A percentile compares a stretch with the other conserved stretches of the same genome.
Evolutionary conservation across 2,888 invertebrate genomes (phyloP).

Genomic region (Agrochola lychnidis): DNA sequence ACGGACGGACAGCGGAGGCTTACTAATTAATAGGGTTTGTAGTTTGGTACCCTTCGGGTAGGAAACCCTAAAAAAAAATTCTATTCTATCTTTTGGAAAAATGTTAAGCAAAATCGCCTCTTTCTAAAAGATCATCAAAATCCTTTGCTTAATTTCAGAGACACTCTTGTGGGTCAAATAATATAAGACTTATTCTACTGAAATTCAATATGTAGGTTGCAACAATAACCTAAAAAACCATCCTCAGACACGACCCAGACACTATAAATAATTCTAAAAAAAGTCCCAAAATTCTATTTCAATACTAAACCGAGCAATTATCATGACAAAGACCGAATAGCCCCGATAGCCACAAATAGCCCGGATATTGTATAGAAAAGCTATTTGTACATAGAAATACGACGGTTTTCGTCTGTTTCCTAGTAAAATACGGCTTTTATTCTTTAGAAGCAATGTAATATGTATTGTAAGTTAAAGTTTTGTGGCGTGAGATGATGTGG

Average conservation of each 20-base stretch:
- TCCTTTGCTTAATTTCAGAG: background rate
- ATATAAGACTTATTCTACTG: background rate
- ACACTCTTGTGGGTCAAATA: background rate
- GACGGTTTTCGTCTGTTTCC: constrained; percentile 33
- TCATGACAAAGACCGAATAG: constrained; percentile 47
- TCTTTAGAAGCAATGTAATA: constrained; percentile 22
- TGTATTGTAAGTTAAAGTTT: constrained; percentile 35
- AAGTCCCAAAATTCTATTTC: constrained; percentile 25
- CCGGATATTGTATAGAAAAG: constrained; percentile 50
- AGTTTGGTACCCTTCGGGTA: no score
- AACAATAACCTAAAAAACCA: constrained; percentile 4
- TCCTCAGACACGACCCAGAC: constrained; percentile 22
- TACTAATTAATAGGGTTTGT: no score
- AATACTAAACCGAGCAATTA: constrained; percentile 48
- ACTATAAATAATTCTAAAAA: constrained; percentile 27
- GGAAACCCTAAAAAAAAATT: no score
- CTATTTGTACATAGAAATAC: constrained; percentile 35
- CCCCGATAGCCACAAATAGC: constrained; percentile 20
- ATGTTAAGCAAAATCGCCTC: background rate
- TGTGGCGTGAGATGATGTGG: background rate
- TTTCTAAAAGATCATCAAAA: background rate
- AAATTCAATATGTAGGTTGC: background rate
- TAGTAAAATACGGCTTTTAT: constrained; percentile 50
- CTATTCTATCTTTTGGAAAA: background rate
- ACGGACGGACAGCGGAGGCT: no score